Conservation (phyloP, 2,113 vertebrate genomes). For the Cettia cetti region DNA sequence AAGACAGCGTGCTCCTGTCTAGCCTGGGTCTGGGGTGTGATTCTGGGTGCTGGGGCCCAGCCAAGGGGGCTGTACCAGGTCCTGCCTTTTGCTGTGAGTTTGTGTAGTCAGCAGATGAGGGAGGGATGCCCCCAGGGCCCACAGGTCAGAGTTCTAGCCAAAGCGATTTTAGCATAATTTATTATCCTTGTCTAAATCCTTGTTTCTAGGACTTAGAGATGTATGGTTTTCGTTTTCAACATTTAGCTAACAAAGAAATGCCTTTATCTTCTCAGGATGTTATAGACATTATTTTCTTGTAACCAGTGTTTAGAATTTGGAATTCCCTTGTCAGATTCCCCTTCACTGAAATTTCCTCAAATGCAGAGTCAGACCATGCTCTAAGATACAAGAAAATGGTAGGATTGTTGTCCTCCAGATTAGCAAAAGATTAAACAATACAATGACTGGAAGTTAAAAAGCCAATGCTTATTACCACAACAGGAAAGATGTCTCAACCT, state of each 20-base stretch:
- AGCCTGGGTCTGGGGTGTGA: neutral
- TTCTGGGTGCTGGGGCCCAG: neutral
- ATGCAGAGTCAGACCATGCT: neutral
- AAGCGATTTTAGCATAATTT: neutral
- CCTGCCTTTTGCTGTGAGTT: neutral
- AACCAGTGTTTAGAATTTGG: neutral
- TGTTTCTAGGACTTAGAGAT: neutral
- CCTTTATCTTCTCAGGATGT: neutral
- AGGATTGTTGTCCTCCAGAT: neutral
- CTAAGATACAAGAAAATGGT: neutral
- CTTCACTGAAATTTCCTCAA: neutral
- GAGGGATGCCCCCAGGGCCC: neutral
- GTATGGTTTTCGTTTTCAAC: neutral
- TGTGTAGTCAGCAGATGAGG: neutral
- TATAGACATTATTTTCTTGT: neutral
- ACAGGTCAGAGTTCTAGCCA: neutral
- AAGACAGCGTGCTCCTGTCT: accelerated
- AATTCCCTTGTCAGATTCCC: neutral
- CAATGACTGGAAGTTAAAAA: neutral
- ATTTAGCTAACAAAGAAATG: neutral
- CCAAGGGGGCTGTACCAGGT: no score
- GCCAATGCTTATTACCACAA: neutral
- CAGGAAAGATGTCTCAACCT: neutral
- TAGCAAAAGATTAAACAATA: neutral
- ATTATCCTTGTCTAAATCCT: neutral